Base-by-base conservation (phyloP, 2,888 invertebrate genomes). In the Hanleya hanleyi region DNA sequence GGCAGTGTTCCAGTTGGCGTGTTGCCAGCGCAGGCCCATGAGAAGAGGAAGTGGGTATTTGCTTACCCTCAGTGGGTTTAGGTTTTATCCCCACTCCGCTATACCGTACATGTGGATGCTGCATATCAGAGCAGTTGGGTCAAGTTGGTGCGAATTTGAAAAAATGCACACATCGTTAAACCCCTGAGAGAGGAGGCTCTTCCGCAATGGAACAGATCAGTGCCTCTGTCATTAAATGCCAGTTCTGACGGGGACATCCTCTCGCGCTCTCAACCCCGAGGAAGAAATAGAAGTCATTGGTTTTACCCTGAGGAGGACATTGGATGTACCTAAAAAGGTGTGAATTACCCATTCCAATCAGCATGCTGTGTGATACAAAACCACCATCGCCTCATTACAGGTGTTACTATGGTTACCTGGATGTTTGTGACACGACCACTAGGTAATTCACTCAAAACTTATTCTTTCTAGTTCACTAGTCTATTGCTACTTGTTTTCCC, bases 41-140 rank as follows among this genome's bases (percentile, higher is more conserved):
- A 22, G 7, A 22, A 57, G 32, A 57, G 57, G 57, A 57, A 57
- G 57, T 57, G 5, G 57, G 57, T 57, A 57, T 57, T 57, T 22
- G 32, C 57, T 29, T 26, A 26, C 57, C 57, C 57, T 57, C 57
- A 57, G 57, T 29, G 57, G 57, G 57, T 57, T 57, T 57, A 57
- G 15, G 29, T 57, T 57, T 57, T 57, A 57, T 57, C 57, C 57
- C 29, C 32, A 22, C 9, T 26, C 1, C 29, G 57, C 57, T 57
- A 26, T 57, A 32, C 29, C 12, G 22, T 57, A 29, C 29, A 57
- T 57, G 57, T 47, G 47, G 47, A 47, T 47, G 47, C 57, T 29
- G 32, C 29, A 32, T 57, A 15, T 29, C 57, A 57, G 15, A 29
- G 22, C 26, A 22, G 26, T 15, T 32, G 32, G 57, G 57, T 57